Conservation (phyloP, 2,113 vertebrate species). For the Rhea pennata region DNA sequence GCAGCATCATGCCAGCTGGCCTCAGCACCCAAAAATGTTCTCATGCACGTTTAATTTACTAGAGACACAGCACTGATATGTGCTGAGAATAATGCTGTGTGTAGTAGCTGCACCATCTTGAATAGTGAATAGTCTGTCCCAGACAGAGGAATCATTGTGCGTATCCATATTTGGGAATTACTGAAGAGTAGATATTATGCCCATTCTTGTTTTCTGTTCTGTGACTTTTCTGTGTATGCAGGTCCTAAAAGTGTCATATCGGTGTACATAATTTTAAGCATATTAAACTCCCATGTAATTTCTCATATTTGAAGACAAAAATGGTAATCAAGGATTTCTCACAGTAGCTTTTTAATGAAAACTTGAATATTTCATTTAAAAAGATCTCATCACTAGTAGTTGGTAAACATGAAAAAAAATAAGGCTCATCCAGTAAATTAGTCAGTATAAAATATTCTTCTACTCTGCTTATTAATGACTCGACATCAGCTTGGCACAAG, state of each 20-base stretch:
- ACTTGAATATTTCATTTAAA: background rate
- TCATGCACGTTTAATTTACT: background rate
- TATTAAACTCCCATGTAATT: background rate
- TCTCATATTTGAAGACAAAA: background rate
- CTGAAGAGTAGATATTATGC: background rate
- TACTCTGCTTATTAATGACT: constrained; percentile 59
- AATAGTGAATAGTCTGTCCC: background rate
- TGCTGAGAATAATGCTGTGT: background rate
- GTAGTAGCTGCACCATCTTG: background rate
- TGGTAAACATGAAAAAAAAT: constrained; percentile 31
- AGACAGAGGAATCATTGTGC: background rate
- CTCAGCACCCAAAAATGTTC: background rate
- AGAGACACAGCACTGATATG: background rate
- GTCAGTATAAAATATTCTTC: constrained; percentile 43
- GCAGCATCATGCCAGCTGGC: background rate
- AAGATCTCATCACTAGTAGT: background rate
- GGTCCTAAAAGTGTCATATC: background rate
- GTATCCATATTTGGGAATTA: background rate
- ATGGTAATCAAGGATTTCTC: background rate
- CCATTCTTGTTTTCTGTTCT: background rate
- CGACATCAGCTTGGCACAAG: constrained; percentile 57
- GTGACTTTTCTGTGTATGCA: background rate
- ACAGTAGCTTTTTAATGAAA: background rate
- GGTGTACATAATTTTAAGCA: background rate
- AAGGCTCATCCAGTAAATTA: constrained; percentile 49